A percentile compares a stretch with the other conserved stretches of the same genome.
Conservation (phyloP, 2,888 invertebrate genomes). For the Ametastegia equiseti region DNA sequence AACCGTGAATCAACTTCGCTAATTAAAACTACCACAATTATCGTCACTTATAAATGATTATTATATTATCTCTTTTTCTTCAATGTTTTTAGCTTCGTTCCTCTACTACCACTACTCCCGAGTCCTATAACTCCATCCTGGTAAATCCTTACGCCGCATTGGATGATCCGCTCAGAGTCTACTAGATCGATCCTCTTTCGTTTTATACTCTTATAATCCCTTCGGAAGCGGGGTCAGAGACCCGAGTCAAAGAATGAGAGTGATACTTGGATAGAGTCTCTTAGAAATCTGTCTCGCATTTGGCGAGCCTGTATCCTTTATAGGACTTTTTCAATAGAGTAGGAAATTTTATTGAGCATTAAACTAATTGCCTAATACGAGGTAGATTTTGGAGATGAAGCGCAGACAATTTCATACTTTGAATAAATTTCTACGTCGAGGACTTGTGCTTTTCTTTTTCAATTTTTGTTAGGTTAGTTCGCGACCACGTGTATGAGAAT, state of each 20-base stretch:
- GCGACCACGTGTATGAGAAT: background rate
- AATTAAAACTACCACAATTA: background rate
- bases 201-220: slow-evolving; percentile 46
- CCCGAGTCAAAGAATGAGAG: slow-evolving; percentile 12
- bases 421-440: no score
- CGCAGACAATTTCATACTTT: no score
- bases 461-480: no score
- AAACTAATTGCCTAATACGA: background rate
- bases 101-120: background rate
- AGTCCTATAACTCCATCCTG: background rate
- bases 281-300: slow-evolving; percentile 17
- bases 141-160: slow-evolving; percentile 28
- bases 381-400: no score
- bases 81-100: background rate
- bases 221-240: background rate
- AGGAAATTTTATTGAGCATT: background rate
- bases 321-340: background rate
- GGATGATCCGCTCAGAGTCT: slow-evolving; percentile 42
- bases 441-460: no score
- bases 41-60: background rate
- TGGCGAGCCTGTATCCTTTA: background rate
- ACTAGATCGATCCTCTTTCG: slow-evolving; percentile 33
- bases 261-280: background rate
- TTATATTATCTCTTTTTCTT: background rate
- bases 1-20: background rate